These are phyloP conservation scores for Neodontobutis hainanensis DNA, from an alignment of 2,113 vertebrate genomes.

Conservation along the genomic window DNA sequence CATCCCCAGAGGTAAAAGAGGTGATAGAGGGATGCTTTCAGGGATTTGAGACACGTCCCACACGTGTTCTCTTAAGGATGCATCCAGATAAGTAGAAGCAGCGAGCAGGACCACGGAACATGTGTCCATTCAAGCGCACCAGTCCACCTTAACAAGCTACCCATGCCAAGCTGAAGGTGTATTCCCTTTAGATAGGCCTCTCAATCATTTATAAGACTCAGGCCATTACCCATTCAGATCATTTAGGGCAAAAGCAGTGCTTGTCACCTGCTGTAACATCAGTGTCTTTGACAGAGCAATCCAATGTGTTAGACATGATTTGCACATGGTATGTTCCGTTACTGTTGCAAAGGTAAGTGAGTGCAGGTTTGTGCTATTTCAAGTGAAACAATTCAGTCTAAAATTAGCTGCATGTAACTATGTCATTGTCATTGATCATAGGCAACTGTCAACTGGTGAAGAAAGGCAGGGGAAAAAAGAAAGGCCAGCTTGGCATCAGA, in stretches of 20 bases:
- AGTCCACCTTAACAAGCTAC: constrained; percentile 73
- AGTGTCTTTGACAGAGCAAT: constrained; percentile 34
- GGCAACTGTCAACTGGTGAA: constrained; percentile 53
- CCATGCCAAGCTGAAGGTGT: constrained; percentile 70
- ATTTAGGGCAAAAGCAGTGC: constrained; percentile 76
- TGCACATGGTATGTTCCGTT: constrained; percentile 8
- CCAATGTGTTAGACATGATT: constrained; percentile 30
- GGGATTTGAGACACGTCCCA: constrained; percentile 67
- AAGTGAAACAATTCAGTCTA: constrained; percentile 20
- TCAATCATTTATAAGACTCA: constrained; percentile 77
- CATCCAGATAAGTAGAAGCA: constrained; percentile 28
- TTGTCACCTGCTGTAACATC: constrained; percentile 66
- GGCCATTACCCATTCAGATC: constrained; percentile 78
- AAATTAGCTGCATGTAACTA: constrained; percentile 48
- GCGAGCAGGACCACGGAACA: constrained; percentile 16
- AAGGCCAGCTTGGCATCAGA: constrained; percentile 58
- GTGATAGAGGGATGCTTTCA: constrained; percentile 78
- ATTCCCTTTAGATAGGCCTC: constrained; percentile 70
- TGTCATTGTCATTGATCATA: constrained; percentile 48
- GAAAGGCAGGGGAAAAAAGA: constrained; percentile 27
- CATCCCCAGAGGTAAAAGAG: constrained; percentile 66
- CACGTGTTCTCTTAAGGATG: constrained; percentile 72
- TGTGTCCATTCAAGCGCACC: constrained; percentile 48
- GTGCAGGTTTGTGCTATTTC: constrained; percentile 9
- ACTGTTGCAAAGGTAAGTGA: constrained; percentile 9